phyloP scores from a whole-genome alignment of 2,888 invertebrate species.

The Serripes groenlandicus region DNA sequence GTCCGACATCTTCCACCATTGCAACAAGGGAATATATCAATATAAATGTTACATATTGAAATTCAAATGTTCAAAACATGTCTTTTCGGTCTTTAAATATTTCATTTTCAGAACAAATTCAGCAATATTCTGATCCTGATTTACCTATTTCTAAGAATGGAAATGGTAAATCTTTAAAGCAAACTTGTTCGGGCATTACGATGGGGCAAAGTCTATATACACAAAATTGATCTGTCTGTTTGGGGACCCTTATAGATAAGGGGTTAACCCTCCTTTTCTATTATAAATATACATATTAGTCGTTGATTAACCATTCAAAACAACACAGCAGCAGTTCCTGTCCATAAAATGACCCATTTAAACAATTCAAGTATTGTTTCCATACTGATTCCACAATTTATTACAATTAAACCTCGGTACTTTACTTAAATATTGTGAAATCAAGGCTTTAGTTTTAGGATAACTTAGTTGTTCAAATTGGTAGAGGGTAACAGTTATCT shows the following conservation, averaged over 20 bases:
- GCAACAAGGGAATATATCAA: background rate
- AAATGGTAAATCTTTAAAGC: constrained; percentile 1
- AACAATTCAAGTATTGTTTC: too few species aligned
- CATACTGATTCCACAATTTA: too few species aligned
- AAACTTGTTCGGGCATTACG: constrained; percentile 65
- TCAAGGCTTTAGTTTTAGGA: background rate
- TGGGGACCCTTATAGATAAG: constrained; percentile 54
- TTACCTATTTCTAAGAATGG: background rate
- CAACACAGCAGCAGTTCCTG: too few species aligned
- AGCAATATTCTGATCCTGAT: background rate
- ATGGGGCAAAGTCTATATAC: constrained; percentile 68
- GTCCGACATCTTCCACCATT: background rate
- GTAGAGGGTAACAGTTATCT: constrained; percentile 41
- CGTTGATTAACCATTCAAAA: too few species aligned
- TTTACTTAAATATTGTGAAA: background rate
- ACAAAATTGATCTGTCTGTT: constrained; percentile 36
- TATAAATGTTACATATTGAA: background rate
- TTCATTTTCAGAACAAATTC: background rate
- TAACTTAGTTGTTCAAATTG: background rate
- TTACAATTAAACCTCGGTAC: too few species aligned
- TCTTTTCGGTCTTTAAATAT: background rate
- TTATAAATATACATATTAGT: too few species aligned
- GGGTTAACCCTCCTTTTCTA: constrained; percentile 7
- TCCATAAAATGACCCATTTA: too few species aligned
- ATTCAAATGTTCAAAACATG: background rate